A percentile compares a stretch with the other conserved stretches of the same genome.
Conservation (phyloP, 2,888 invertebrate genomes). For the Meiosimyza decipiens region DNA sequence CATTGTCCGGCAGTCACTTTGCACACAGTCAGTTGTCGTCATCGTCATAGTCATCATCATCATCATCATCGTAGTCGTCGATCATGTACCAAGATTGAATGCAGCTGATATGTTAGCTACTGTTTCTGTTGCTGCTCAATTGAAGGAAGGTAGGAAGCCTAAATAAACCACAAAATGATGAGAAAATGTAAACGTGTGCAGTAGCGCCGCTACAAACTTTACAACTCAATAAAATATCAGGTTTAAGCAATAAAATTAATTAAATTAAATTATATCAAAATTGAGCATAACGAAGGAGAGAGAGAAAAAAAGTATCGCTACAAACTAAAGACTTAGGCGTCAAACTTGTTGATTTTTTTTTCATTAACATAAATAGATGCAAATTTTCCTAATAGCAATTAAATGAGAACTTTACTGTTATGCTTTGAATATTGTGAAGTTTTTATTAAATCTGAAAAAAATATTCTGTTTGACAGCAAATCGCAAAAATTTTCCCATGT, state of each 20-base stretch:
- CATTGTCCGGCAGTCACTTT: too few relatives aligned
- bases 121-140: neutral
- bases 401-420: too few relatives aligned
- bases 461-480: slow-evolving; percentile 4
- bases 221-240: too few relatives aligned
- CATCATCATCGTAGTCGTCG: neutral
- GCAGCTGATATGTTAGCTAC: slow-evolving; percentile 25
- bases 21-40: neutral
- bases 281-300: too few relatives aligned
- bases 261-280: too few relatives aligned
- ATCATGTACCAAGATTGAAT: slow-evolving; percentile 26
- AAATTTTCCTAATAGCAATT: too few relatives aligned
- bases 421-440: too few relatives aligned
- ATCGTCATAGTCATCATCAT: neutral
- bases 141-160: too few relatives aligned
- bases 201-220: neutral
- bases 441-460: too few relatives aligned
- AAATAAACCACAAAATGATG: neutral
- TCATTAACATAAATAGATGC: too few relatives aligned
- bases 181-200: neutral
- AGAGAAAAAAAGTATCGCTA: neutral
- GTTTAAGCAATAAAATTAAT: too few relatives aligned
- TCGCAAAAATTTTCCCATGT: slow-evolving; percentile 3
- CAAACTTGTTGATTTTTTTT: neutral
- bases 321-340: too few relatives aligned